Evolutionary conservation across 2,888 invertebrate genomes (phyloP).

Genomic region (Chromoteleia sp.): DNA sequence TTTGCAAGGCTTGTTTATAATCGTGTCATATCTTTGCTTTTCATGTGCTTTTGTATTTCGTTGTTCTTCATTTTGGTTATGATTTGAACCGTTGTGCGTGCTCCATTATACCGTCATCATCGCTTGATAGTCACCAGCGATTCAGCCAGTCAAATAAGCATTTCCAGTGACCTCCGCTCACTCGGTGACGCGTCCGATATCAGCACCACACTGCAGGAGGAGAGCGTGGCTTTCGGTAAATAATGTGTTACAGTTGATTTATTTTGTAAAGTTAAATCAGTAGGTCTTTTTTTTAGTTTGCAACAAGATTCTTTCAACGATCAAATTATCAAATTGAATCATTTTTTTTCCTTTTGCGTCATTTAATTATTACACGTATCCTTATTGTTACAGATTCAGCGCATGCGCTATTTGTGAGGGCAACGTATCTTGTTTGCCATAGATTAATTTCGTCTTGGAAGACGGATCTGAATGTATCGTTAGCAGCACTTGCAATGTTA

Average conservation of each 20-base stretch:
- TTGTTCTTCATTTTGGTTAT: slow-evolving; percentile 75
- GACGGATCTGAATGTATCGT: slow-evolving; percentile 95
- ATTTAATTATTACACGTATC: no score
- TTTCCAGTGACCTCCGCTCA: slow-evolving; percentile 84
- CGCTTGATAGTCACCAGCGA: slow-evolving; percentile 84
- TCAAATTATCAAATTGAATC: background rate
- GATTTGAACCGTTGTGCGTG: slow-evolving; percentile 81
- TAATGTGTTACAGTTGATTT: slow-evolving; percentile 72
- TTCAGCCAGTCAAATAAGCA: slow-evolving; percentile 84
- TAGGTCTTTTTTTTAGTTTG: slow-evolving; percentile 13
- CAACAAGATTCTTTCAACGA: slow-evolving; percentile 10
- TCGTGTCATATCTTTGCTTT: slow-evolving; percentile 74
- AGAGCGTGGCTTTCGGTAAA: slow-evolving; percentile 84
- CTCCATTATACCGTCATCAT: slow-evolving; percentile 82
- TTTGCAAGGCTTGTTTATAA: slow-evolving; percentile 58
- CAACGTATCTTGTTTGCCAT: slow-evolving; percentile 97
- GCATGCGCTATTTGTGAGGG: slow-evolving; percentile 95
- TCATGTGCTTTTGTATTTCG: slow-evolving; percentile 77
- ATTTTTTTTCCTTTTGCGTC: no score
- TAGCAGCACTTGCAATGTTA: slow-evolving; percentile 96
- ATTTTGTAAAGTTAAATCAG: slow-evolving; percentile 1
- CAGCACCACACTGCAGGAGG: slow-evolving; percentile 83
- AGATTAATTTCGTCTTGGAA: slow-evolving; percentile 98
- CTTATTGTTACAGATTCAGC: slow-evolving; percentile 90
- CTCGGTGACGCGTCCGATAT: slow-evolving; percentile 83